These are phyloP conservation scores for Sinohyriopsis cumingii DNA, from an alignment of 2,888 invertebrate species.

Conservation along the genomic window DNA sequence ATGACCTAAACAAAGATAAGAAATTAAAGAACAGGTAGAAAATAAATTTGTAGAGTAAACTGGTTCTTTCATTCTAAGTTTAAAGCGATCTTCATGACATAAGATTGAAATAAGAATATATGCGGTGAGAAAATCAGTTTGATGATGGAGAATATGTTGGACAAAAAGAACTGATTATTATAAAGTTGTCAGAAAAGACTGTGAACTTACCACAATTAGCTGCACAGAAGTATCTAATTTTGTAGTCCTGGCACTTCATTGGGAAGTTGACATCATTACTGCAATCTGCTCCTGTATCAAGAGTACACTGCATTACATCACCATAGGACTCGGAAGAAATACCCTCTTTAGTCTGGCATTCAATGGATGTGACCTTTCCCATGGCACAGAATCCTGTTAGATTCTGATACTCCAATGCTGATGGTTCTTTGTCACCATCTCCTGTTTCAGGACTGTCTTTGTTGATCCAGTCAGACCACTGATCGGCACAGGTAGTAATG, in stretches of 20 bases:
- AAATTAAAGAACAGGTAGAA: too few relatives aligned
- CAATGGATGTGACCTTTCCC: slow-evolving; percentile 56
- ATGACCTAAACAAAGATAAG: too few relatives aligned
- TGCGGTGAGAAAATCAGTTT: too few relatives aligned
- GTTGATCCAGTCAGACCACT: slow-evolving; percentile 60
- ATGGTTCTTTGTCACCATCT: slow-evolving; percentile 37
- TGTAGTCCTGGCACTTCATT: slow-evolving; percentile 59
- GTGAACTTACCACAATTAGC: slow-evolving; percentile 71
- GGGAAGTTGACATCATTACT: slow-evolving; percentile 44
- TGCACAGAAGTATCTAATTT: slow-evolving; percentile 56
- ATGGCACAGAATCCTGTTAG: slow-evolving; percentile 39
- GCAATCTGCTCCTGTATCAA: slow-evolving; percentile 84
- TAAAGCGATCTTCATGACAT: too few relatives aligned
- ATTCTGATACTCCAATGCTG: slow-evolving; percentile 19
- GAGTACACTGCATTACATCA: slow-evolving; percentile 57
- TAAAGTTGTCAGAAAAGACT: too few relatives aligned
- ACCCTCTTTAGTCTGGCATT: slow-evolving; percentile 52
- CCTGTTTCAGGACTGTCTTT: slow-evolving; percentile 29
- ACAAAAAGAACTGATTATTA: too few relatives aligned
- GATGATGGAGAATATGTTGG: too few relatives aligned
- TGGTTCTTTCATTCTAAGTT: too few relatives aligned
- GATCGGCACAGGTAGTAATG: slow-evolving; percentile 5
- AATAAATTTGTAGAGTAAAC: too few relatives aligned
- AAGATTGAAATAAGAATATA: too few relatives aligned
- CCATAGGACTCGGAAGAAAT: slow-evolving; percentile 36